Percentiles rank a stretch among this genome's conserved stretches.
phyloP scores from a whole-genome alignment of 2,888 invertebrate genomes.

The Argyra leucocephala region DNA sequence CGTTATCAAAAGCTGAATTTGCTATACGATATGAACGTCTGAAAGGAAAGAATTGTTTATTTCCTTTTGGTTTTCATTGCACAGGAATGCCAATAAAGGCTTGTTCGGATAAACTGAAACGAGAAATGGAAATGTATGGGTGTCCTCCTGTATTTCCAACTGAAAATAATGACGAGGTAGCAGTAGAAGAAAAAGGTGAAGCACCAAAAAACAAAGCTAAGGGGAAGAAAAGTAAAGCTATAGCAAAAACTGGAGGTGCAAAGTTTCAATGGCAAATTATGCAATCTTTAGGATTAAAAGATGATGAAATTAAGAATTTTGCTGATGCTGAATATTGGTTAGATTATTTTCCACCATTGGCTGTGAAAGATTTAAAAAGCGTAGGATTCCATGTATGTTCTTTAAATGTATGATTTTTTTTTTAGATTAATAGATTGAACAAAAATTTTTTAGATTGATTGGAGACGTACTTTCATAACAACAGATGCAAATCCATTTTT shows the following conservation, averaged over 20 bases:
- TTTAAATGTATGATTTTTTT: neutral
- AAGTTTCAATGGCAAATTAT: constrained; percentile 99
- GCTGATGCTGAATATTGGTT: constrained; percentile 88
- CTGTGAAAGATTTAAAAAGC: constrained; percentile 72
- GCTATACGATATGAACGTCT: constrained; percentile 84
- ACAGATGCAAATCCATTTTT: constrained; percentile 96
- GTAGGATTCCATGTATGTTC: constrained; percentile 80
- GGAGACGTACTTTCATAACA: constrained; percentile 96
- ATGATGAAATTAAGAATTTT: constrained; percentile 89
- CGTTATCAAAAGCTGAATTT: constrained; percentile 96
- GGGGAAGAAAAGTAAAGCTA: constrained; percentile 93
- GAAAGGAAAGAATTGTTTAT: constrained; percentile 80
- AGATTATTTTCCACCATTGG: constrained; percentile 90
- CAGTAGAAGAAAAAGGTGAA: constrained; percentile 51
- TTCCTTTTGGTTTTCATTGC: constrained; percentile 97
- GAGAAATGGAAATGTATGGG: constrained; percentile 87
- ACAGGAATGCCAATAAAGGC: constrained; percentile 99
- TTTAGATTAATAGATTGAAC: neutral
- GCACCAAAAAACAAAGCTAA: constrained; percentile 74
- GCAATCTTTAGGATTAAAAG: constrained; percentile 77
- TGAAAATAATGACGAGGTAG: constrained; percentile 45
- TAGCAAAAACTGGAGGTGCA: constrained; percentile 76
- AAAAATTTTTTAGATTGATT: constrained; percentile 67
- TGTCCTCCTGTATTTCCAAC: constrained; percentile 84
- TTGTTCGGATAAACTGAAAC: constrained; percentile 91